Conservation (phyloP, 2,797 vertebrate genomes). For the Crocidura indochinensis region DNA sequence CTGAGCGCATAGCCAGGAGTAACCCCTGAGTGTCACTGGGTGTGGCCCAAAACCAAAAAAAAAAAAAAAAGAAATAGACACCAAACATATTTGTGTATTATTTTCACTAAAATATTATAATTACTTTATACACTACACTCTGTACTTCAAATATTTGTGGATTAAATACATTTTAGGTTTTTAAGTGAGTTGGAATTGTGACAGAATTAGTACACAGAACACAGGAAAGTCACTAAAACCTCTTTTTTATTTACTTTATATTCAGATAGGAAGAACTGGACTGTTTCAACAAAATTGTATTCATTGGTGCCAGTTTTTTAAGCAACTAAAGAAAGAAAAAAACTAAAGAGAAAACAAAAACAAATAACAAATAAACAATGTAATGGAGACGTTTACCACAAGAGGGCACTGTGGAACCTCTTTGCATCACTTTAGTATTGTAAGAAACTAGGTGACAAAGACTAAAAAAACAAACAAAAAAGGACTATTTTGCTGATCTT, state of each 20-base stretch:
- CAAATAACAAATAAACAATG: background rate
- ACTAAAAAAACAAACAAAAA: background rate
- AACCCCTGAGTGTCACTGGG: too few relatives aligned
- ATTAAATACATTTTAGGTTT: background rate
- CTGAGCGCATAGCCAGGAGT: too few relatives aligned
- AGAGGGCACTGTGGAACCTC: slow-evolving; percentile 79
- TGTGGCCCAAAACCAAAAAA: too few relatives aligned
- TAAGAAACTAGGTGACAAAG: background rate
- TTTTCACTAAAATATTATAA: background rate
- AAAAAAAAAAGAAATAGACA: too few relatives aligned
- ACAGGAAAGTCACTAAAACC: background rate
- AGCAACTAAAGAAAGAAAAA: too few relatives aligned
- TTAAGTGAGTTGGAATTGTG: background rate
- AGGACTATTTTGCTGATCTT: slow-evolving; percentile 56
- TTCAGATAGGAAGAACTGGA: background rate
- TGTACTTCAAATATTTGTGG: background rate
- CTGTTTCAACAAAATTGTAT: background rate
- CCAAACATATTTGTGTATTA: background rate
- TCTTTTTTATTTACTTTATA: background rate
- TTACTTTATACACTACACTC: fast-evolving
- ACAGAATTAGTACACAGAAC: background rate
- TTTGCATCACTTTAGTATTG: background rate
- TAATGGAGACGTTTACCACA: slow-evolving; percentile 8
- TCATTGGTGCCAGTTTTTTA: background rate
- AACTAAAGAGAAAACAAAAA: background rate